Base-by-base conservation (phyloP, 1,140 invertebrate species). In the Episyrphus balteatus region DNA sequence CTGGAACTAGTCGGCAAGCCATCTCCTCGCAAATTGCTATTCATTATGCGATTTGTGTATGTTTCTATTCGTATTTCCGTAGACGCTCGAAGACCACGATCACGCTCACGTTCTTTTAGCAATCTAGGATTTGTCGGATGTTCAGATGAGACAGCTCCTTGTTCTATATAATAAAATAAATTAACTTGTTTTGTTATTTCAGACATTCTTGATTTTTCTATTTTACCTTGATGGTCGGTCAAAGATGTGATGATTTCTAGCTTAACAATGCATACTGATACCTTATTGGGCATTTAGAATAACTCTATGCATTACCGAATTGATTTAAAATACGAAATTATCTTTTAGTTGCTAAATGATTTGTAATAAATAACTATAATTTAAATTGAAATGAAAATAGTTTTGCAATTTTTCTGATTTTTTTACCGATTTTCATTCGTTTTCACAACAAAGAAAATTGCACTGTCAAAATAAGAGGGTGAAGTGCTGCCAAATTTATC, bases 1-100 rank as follows among this genome's bases (percentile, higher is more conserved):
- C 70, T 53, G 12, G 65, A 69, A 49, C 66, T 68, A 14, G 68
- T 61, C 38, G 56, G 71, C 40, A 66, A 60, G 19, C 70, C 56
- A 51, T 52, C 65, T 71, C 57, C 64, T 63, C 39, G 44, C 56
- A 19, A 30, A 21, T 21, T 15, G 30, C 21, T 31, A 47, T 37
- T 47, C 46, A 47, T 47, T 37, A 72, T 58, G 30, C 68, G 54
- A 55, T 72, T 77, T 13, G 75, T 73, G 53, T 79, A 81, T 38
- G 78, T 83, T 60, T 84, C 80, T 9, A 84, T 75, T 38, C 69
- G 76, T 43, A 84, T 81, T 48, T 82, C 74, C 32, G 71, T 69
- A 2, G 75, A 60, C 57, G 76, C 73, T 42, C 81, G 63, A 51
- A 75, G 70, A 37, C 79, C 80, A 36, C 77, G 66, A 53, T 66